Evolutionary conservation across 2,888 invertebrate genomes (phyloP), one percentile per base, ranked within the genome.

Genomic region (Pegoplata infirma): DNA sequence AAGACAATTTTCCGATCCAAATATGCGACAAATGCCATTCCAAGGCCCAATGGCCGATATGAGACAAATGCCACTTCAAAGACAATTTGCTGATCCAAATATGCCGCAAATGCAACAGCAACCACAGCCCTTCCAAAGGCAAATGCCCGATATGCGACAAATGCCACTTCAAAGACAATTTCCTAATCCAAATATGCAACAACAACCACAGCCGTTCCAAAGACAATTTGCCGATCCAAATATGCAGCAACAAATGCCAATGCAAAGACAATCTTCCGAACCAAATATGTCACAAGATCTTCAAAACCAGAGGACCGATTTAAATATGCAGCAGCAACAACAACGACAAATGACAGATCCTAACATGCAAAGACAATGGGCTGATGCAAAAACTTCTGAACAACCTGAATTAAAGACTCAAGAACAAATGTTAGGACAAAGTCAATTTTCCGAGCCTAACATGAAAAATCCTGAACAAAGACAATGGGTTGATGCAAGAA

Each of bases 61-160:
- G n/a, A n/a, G n/a, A 10, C 64, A 55, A 58, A 51, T 61, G 46
- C 28, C 44, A 7, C 1, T 19, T 4, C 58, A 66, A 63, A 47
- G 23, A 17, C 47, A 59, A 40, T 51, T 51, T 49, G 8, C 10
- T 12, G 23, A 1, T 12, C 23, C 21, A 49, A 32, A 56, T 32
- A 63, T 68, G 63, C 49, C 61, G 1, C 76, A 63, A 21, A 80
- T 68, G 17, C 66, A 73, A 32, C 74, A 80, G 40, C 46, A n/a
- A n/a, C n/a, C 14, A n/a, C 44, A 19, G 12, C 46, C 47, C 25
- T 21, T 23, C 1, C 44, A 47, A n/a, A 17, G n/a, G 17, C 32
- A 36, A 49, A 16, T 19, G 46, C 17, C 36, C 10, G 47, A 19
- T 19, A 19, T 17, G 19, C 49, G 14, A 4, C 55, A 32, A 47